Percentiles rank a stretch among this genome's conserved stretches.
Evolutionary conservation across 2,797 vertebrate genomes (phyloP).

Genomic region (Rhynchotus rufescens): DNA sequence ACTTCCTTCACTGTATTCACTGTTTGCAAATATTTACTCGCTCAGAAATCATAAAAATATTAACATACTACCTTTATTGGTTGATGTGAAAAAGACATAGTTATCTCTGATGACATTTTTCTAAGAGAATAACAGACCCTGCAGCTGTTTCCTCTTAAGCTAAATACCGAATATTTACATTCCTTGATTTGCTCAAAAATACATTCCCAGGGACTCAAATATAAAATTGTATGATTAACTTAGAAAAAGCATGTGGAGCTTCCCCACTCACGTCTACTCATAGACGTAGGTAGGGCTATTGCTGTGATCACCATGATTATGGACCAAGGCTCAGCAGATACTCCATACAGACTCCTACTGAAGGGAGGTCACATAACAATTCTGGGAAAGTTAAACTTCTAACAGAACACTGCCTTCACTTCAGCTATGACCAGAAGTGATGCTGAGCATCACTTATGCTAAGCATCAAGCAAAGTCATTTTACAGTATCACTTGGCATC

Average conservation of each 20-base stretch:
- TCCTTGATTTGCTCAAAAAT: background rate
- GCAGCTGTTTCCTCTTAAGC: background rate
- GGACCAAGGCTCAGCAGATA: background rate
- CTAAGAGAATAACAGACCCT: background rate
- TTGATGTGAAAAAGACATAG: conserved; percentile 21
- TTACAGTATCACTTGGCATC: background rate
- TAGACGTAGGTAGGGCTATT: background rate
- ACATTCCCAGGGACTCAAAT: background rate
- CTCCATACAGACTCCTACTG: background rate
- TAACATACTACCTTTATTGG: background rate
- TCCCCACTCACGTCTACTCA: background rate
- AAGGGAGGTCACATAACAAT: background rate
- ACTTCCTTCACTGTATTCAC: background rate
- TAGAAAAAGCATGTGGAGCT: background rate
- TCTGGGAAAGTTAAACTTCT: background rate
- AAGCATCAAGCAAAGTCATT: background rate
- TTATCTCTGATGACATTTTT: background rate
- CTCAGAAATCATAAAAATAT: background rate
- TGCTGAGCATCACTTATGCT: background rate
- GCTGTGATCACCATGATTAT: background rate
- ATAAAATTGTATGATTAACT: background rate
- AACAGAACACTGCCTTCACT: background rate
- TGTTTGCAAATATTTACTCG: background rate
- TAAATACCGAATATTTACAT: conserved; percentile 4
- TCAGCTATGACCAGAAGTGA: background rate